Conservation (phyloP, 1,140 invertebrate species). For the Lasioglossum albipes region DNA sequence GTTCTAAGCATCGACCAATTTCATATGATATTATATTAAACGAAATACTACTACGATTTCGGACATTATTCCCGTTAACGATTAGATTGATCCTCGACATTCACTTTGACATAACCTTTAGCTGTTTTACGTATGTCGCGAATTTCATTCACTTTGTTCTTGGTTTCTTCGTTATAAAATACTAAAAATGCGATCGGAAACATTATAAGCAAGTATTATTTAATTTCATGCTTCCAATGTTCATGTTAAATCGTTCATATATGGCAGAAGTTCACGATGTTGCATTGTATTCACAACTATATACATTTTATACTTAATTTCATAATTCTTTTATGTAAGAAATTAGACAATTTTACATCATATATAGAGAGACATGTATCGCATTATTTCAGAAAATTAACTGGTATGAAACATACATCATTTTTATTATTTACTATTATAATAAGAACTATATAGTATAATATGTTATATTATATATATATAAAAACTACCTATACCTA, state of each 20-base stretch:
- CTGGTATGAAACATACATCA: not conserved
- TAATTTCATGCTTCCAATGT: not conserved
- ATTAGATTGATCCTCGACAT: slow-evolving; percentile 11
- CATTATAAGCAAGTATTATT: not conserved
- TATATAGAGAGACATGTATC: not conserved
- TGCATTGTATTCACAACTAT: not conserved
- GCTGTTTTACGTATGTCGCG: not conserved
- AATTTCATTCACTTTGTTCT: slow-evolving; percentile 15
- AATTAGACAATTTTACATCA: not conserved
- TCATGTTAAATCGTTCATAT: not conserved
- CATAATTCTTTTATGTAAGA: not conserved
- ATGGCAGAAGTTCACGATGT: not conserved
- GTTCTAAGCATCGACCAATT: slow-evolving; percentile 29
- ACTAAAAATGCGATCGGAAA: not conserved
- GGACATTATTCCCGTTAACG: not conserved
- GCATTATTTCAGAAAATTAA: not conserved
- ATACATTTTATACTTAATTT: slow-evolving; percentile 8
- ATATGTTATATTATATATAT: no score
- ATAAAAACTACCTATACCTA: no score
- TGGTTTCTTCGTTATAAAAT: not conserved
- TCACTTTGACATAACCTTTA: slow-evolving; percentile 52
- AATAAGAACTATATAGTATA: not conserved
- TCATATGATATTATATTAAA: slow-evolving; percentile 15
- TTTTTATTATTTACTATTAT: not conserved
- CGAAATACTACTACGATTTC: slow-evolving; percentile 4